Conservation (phyloP, 1,140 invertebrate species). For the Hylyphantes graminicola region DNA sequence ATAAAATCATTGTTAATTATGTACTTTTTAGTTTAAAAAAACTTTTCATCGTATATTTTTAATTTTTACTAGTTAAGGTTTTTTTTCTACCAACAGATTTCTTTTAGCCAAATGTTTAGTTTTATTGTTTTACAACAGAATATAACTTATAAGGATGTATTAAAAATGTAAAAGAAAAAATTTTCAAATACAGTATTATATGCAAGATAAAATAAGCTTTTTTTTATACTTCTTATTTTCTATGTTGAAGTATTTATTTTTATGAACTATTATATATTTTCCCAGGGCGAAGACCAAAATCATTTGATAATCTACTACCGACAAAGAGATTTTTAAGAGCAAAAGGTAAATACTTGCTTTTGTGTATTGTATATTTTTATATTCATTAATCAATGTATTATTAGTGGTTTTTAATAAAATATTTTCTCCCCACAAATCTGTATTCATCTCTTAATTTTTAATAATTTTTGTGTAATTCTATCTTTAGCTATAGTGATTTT, state of each 20-base stretch:
- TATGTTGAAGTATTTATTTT: not conserved
- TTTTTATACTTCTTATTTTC: not conserved
- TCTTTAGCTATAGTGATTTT: conserved; percentile 1
- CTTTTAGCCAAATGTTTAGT: not conserved
- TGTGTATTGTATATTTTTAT: not conserved
- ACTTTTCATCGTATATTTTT: not conserved
- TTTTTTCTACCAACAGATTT: not conserved
- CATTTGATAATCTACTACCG: too few species aligned
- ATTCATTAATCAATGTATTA: too few species aligned
- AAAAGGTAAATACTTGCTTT: not conserved
- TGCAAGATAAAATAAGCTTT: not conserved
- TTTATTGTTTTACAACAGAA: not conserved
- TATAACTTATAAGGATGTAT: not conserved
- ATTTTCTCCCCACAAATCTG: too few species aligned
- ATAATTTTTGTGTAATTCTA: too few species aligned
- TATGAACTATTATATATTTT: not conserved
- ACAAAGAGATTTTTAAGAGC: conserved; percentile 3
- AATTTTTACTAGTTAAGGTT: not conserved
- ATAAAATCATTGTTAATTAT: too few species aligned
- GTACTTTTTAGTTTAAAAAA: too few species aligned
- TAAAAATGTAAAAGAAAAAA: not conserved
- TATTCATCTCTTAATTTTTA: too few species aligned
- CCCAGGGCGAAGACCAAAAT: not conserved
- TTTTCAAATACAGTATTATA: not conserved
- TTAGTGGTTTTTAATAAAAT: too few species aligned